These are phyloP conservation scores for Pipa parva DNA, from an alignment of 2,113 vertebrate species.

Conservation along the genomic window DNA sequence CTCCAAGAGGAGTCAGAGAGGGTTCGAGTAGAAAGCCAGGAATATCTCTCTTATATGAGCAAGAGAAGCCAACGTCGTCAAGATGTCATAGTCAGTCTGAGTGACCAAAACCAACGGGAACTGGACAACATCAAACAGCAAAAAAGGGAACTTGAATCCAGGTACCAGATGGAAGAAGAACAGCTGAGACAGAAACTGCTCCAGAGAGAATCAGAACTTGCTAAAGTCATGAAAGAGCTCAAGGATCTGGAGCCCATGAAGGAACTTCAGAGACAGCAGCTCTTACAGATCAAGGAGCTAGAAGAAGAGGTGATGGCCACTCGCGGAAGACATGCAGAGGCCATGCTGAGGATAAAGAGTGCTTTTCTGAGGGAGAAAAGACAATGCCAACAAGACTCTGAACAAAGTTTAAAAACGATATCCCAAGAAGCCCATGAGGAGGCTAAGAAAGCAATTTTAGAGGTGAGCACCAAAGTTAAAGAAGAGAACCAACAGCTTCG, in stretches of 20 bases:
- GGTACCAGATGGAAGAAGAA: background rate
- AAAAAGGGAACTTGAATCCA: slow-evolving; percentile 37
- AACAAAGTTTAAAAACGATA: slow-evolving; percentile 21
- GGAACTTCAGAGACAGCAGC: slow-evolving; percentile 52
- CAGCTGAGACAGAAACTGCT: slow-evolving; percentile 40
- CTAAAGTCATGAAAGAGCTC: slow-evolving; percentile 32
- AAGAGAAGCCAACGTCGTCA: slow-evolving; percentile 48
- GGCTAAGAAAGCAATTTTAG: slow-evolving; percentile 2
- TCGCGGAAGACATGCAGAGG: slow-evolving; percentile 20
- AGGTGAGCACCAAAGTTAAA: slow-evolving; percentile 15
- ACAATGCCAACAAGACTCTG: slow-evolving; percentile 43
- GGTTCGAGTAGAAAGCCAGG: slow-evolving; percentile 45
- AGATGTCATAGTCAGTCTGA: slow-evolving; percentile 45
- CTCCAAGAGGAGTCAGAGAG: slow-evolving; percentile 37
- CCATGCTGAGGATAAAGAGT: slow-evolving; percentile 41
- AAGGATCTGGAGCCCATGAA: slow-evolving; percentile 3
- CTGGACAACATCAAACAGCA: slow-evolving; percentile 44
- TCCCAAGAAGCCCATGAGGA: slow-evolving; percentile 43
- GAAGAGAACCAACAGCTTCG: slow-evolving; percentile 43
- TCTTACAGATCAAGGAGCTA: slow-evolving; percentile 48
- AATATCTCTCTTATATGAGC: slow-evolving; percentile 52
- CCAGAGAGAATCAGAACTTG: slow-evolving; percentile 30
- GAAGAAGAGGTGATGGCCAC: slow-evolving; percentile 46
- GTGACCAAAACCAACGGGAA: slow-evolving; percentile 46
- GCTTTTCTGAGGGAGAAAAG: slow-evolving; percentile 47